Percentiles rank a stretch among this genome's conserved stretches.
These are phyloP conservation scores for Sterrhoptilus dennistouni DNA, from an alignment of 2,113 vertebrate species.

Conservation along the genomic window DNA sequence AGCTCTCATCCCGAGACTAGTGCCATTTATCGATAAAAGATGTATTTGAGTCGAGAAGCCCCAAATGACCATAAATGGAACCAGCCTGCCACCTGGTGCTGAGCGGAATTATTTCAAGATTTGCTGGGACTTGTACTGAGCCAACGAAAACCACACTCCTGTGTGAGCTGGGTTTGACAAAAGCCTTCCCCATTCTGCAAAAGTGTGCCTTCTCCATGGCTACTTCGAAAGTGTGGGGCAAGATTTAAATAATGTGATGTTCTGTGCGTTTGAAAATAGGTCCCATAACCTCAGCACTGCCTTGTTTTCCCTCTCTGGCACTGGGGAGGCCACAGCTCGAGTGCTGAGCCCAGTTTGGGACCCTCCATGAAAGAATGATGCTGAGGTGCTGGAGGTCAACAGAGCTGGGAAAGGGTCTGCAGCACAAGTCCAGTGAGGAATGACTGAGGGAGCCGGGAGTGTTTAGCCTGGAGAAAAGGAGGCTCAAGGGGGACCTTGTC, in stretches of 20 bases:
- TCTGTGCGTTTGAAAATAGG: not conserved
- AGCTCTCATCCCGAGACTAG: not conserved
- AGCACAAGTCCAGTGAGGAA: too few relatives aligned
- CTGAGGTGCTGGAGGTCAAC: not conserved
- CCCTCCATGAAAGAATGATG: not conserved
- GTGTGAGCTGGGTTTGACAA: not conserved
- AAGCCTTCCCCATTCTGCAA: not conserved
- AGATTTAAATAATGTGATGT: not conserved
- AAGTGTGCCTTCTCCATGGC: not conserved
- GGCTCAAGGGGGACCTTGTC: rapidly evolving
- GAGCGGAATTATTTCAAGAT: not conserved
- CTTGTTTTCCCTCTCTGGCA: not conserved
- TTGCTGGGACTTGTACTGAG: not conserved
- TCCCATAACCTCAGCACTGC: not conserved
- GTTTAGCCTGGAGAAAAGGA: not conserved
- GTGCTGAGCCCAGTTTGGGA: too few relatives aligned
- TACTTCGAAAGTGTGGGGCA: not conserved
- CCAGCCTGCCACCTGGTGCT: constrained; percentile 66
- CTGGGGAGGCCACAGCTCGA: not conserved
- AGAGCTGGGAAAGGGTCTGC: not conserved
- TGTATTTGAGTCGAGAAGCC: not conserved
- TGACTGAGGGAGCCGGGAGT: not conserved
- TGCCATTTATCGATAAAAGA: not conserved
- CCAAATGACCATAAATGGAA: not conserved
- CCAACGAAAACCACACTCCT: rapidly evolving